Evolutionary conservation across 2,797 vertebrate genomes (phyloP), one percentile per base, ranked within the genome.

Genomic region (Menidia menidia): DNA sequence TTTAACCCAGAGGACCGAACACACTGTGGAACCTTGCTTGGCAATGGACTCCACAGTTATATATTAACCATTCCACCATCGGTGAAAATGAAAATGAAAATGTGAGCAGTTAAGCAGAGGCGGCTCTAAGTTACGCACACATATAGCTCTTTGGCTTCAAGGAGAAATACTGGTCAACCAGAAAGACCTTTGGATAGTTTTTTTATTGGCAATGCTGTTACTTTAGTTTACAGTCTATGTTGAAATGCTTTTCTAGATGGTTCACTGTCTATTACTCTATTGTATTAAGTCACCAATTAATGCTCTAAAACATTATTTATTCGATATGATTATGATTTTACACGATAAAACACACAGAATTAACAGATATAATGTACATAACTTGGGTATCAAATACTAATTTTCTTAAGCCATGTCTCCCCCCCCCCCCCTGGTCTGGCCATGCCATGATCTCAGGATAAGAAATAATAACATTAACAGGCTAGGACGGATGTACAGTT

Each of bases 391-490:
- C 13, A 45, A 13, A 43, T 45, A 44, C 42, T 67, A 4, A 1
- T 43, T 42, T 35, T 68, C 11, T 25, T 5, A 35, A 16, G 2
- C 4, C 7, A 6, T 47, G 18, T 43, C 2, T 8, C 1, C 48
- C 57, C 5, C 51, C 6, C 43, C 2, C 57, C 16, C 33, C 52
- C 5, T 16, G 15, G 59, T 41, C 3, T 6, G 1, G 14, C 58
- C 18, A 15, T 6, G 8, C 51, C 19, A 19, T 57, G 13, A 10
- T 9, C 65, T 70, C 25, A 16, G 5, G 25, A 51, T 68, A 33
- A 67, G 64, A 75, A 62, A 69, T 51, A 68, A 25, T 63, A 68
- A 65, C 56, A 33, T 59, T 53, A 74, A 76, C 67, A 71, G 59
- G 13, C 56, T 0, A 4, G 15, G 58, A 60, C 81, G 76, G 77